Evolutionary conservation across 2,888 invertebrate species (phyloP).

Genomic region (Teleogryllus oceanicus): DNA sequence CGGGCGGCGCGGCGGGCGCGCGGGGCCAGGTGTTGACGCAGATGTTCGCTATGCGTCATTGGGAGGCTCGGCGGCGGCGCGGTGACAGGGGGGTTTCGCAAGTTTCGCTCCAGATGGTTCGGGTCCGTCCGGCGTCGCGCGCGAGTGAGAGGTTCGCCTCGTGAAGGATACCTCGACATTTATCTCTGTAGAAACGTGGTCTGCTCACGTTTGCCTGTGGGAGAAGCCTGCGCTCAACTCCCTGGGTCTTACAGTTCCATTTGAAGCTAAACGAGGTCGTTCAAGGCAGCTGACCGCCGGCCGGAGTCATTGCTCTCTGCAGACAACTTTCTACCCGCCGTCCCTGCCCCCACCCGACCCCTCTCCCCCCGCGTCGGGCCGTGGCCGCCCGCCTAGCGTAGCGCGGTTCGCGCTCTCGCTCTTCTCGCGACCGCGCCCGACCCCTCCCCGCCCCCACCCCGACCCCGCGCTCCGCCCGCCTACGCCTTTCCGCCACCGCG

Average conservation of each 20-base stretch:
- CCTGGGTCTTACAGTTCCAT: neutral
- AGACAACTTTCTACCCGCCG: conserved; percentile 1
- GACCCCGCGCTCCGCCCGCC: neutral
- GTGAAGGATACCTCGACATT: neutral
- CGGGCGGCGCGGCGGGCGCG: neutral
- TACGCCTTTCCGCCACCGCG: neutral
- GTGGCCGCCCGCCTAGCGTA: neutral
- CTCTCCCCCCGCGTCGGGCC: neutral
- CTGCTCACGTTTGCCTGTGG: conserved; percentile 6
- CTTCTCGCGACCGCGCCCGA: neutral
- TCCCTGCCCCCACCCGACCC: neutral
- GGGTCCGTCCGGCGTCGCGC: neutral
- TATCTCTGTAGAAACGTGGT: neutral
- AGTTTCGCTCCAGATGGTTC: neutral
- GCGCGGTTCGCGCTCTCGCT: no score
- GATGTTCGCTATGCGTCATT: conserved; percentile 18
- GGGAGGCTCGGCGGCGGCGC: neutral
- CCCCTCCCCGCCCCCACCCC: neutral
- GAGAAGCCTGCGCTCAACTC: neutral
- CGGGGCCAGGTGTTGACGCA: neutral
- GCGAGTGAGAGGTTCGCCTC: neutral
- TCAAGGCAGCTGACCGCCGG: conserved; percentile 9
- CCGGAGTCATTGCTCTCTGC: conserved; percentile 9
- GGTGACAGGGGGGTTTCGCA: neutral
- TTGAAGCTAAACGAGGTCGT: conserved; percentile 10